Base-by-base conservation (phyloP, 2,797 vertebrate genomes). In the Rhabdophis nuchalis region DNA sequence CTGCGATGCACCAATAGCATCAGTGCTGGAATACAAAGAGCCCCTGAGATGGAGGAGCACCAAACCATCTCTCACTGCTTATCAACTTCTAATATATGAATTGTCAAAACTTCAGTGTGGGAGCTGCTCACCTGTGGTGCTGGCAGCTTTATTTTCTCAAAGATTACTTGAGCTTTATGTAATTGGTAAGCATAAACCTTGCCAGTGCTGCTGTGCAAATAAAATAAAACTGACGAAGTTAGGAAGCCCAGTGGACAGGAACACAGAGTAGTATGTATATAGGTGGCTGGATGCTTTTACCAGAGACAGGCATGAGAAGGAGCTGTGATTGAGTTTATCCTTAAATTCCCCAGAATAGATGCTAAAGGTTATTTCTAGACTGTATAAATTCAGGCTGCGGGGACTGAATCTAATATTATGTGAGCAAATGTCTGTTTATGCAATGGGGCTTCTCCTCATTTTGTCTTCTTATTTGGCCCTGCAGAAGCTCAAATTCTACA, bases 1-100 rank as follows among this genome's bases (percentile, higher is more conserved):
- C 96, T 96, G 95, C 94, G 95, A 96, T 95, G 95, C 87, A 95
- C 90, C 95, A 96, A 95, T 96, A 96, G 96, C 92, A 95, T 95
- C 96, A 96, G 92, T 95, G 86, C 72, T 87, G 93, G 93, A 96
- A 94, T 94, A 96, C 95, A 82, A 96, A 95, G 93, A 72, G 60
- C 93, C 93, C 54, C 95, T 50, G 94, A 96, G 94, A 88, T 25
- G 0, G 91, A 88, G 0, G 88, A 92, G 91, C 93, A 13, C 91
- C 0, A 0, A 0, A 0, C 90, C 0, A 0, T 92, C 29, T 92
- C 94, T 92, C 92, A 89, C 93, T 0, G 56, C 95, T 97, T 97
- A 96, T 95, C 93, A 0, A 82, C 89, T 93, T 89, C 92, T 96
- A 95, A 96, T 93, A 94, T 95, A 94, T 0, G 93, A 96, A 97